Base-by-base conservation (phyloP, 2,113 vertebrate species). In the Cercopithecus mona region DNA sequence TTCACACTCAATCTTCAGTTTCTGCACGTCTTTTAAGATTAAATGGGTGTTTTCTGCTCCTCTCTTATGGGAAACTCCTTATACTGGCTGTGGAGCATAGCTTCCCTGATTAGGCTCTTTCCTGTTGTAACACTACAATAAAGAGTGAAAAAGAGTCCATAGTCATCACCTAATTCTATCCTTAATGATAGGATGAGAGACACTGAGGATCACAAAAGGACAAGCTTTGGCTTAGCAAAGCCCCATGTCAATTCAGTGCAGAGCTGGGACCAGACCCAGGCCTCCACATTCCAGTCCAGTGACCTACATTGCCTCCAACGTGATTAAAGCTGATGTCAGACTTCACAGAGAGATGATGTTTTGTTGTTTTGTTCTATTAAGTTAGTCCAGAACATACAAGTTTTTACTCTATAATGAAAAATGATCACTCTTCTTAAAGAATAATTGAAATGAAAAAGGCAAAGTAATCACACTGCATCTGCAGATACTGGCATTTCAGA, bases 241-340 rank as follows among this genome's bases (percentile, higher is more conserved):
- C 43, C 59, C 78, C 13, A 57, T 23, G 14, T 45, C 38, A 88
- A 38, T 79, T 64, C 22, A 81, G 2, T 38, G 18, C 48, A 68
- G 27, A 92, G 38, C 10, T 14, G 55, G 12, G 18, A 55, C 64
- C 16, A n/a, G 13, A 64, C 6, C 4, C 23, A 81, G 45, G 52
- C 11, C 9, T 23, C 38, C 23, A 35, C 3, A 13, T 85, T 87
- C 75, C 64, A 84, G 43, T 20, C 25, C 57, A 85, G 76, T 55
- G 93, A 90, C 30, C 70, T 88, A 45, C 50, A 6, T 55, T 95
- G 55, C 57, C 30, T 97, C 64, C 80, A 88, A 14, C 30, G 18
- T 96, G 81, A 96, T 97, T 96, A 95, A 95, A 78, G 95, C 80
- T 98, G 96, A 97, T 0, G 8, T 88, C 90, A 97, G 95, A 92